Evolutionary conservation across 2,113 vertebrate species (phyloP).

Genomic region (Polypterus senegalus): DNA sequence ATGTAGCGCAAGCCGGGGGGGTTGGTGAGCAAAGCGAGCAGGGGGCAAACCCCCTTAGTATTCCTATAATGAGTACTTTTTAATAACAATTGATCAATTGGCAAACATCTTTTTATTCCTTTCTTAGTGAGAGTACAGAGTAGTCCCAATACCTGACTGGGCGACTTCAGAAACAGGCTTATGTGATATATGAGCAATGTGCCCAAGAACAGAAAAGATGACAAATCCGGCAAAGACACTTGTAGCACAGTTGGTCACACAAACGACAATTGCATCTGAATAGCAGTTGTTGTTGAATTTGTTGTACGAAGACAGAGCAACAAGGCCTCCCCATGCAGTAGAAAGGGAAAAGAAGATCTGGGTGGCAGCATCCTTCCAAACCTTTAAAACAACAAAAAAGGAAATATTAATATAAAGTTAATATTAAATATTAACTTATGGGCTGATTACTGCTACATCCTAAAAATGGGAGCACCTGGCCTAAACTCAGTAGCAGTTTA

Average conservation of each 20-base stretch:
- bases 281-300: conserved; percentile 71
- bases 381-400: conserved; percentile 30
- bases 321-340: conserved; percentile 61
- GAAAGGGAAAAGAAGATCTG: conserved; percentile 68
- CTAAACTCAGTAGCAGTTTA: background rate
- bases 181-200: conserved; percentile 73
- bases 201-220: conserved; percentile 89
- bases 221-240: conserved; percentile 88
- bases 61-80: no score
- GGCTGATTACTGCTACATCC: background rate
- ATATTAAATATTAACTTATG: background rate
- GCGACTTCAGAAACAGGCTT: conserved; percentile 72
- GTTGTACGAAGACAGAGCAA: conserved; percentile 65
- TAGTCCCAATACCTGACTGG: conserved; percentile 68
- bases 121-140: no score
- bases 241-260: conserved; percentile 73
- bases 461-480: background rate
- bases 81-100: no score
- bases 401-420: background rate
- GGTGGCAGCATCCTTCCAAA: conserved; percentile 63
- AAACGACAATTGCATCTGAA: conserved; percentile 69
- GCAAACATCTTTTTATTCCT: no score
- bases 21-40: no score
- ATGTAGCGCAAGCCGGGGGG: no score
- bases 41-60: no score